A percentile compares a stretch with the other conserved stretches of the same genome.
These are phyloP conservation scores for Papilio elwesi DNA, from an alignment of 2,888 invertebrate genomes.

Conservation along the genomic window DNA sequence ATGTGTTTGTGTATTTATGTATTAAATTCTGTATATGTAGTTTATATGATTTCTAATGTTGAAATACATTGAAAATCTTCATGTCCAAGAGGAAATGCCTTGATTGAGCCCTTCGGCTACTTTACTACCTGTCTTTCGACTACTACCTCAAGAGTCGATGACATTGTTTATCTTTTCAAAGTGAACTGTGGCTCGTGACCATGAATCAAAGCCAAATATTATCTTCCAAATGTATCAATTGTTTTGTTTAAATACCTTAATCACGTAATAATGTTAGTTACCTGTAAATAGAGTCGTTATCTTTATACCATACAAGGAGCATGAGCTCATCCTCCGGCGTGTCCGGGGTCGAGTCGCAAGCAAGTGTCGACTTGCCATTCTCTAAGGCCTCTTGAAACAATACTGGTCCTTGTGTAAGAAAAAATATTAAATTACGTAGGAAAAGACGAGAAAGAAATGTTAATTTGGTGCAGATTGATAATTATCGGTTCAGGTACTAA, in stretches of 20 bases:
- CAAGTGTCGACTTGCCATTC: slow-evolving; percentile 79
- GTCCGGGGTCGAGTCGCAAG: slow-evolving; percentile 84
- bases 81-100: not conserved
- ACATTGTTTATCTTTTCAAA: not conserved
- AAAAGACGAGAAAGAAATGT: too few species aligned
- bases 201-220: too few species aligned
- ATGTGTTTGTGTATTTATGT: too few species aligned
- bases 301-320: slow-evolving; percentile 87
- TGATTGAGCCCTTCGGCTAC: not conserved
- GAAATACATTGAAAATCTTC: not conserved
- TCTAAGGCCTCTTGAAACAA: slow-evolving; percentile 82
- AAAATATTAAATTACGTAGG: not conserved
- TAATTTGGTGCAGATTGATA: too few species aligned
- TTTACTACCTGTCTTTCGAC: too few species aligned
- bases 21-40: too few species aligned
- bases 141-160: not conserved
- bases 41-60: too few species aligned
- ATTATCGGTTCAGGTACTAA: too few species aligned
- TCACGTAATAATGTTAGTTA: slow-evolving; percentile 50
- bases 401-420: slow-evolving; percentile 72
- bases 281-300: slow-evolving; percentile 86
- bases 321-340: slow-evolving; percentile 82
- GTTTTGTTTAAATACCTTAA: not conserved
- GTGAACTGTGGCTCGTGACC: not conserved
- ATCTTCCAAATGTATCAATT: not conserved